Conservation (phyloP, 2,888 invertebrate species). For the Drosophila glabriapex region DNA sequence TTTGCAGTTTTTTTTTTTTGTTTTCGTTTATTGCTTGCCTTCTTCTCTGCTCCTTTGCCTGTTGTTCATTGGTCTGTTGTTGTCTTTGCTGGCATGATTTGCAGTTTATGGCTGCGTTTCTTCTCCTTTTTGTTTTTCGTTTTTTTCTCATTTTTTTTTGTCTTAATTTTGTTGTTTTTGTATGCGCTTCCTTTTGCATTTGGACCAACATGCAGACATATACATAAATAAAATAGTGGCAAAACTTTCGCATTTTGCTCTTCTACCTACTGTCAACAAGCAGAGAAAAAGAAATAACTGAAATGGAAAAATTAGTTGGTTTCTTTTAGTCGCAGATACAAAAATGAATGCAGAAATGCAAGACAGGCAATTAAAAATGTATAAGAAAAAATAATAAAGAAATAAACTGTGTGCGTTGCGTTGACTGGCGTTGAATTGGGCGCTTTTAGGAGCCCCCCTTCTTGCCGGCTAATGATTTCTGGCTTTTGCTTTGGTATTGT, state of each 20-base stretch:
- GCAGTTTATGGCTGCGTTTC: slow-evolving; percentile 76
- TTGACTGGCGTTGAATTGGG: slow-evolving; percentile 7
- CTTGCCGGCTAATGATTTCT: slow-evolving; percentile 23
- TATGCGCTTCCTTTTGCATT: slow-evolving; percentile 59
- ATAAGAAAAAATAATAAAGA: neutral
- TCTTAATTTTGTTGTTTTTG: slow-evolving; percentile 16
- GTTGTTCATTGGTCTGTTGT: slow-evolving; percentile 32
- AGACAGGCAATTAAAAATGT: slow-evolving; percentile 71
- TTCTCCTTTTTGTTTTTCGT: slow-evolving; percentile 25
- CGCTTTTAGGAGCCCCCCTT: neutral
- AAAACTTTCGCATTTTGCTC: slow-evolving; percentile 48
- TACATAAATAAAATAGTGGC: slow-evolving; percentile 74
- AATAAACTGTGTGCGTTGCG: slow-evolving; percentile 1
- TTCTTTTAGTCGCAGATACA: slow-evolving; percentile 31
- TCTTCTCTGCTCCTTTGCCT: slow-evolving; percentile 35
- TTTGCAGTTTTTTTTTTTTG: neutral
- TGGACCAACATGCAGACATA: slow-evolving; percentile 45
- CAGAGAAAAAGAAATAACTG: slow-evolving; percentile 10
- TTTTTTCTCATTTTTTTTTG: slow-evolving; percentile 3
- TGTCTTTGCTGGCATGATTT: slow-evolving; percentile 76
- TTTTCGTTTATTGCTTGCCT: slow-evolving; percentile 27
- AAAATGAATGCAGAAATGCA: slow-evolving; percentile 50
- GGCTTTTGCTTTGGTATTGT: neutral
- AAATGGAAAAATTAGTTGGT: slow-evolving; percentile 62
- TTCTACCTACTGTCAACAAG: slow-evolving; percentile 52